A percentile compares a stretch with the other conserved stretches of the same genome.
Conservation (phyloP, 2,888 invertebrate genomes). For the Ophioninae sp. region DNA sequence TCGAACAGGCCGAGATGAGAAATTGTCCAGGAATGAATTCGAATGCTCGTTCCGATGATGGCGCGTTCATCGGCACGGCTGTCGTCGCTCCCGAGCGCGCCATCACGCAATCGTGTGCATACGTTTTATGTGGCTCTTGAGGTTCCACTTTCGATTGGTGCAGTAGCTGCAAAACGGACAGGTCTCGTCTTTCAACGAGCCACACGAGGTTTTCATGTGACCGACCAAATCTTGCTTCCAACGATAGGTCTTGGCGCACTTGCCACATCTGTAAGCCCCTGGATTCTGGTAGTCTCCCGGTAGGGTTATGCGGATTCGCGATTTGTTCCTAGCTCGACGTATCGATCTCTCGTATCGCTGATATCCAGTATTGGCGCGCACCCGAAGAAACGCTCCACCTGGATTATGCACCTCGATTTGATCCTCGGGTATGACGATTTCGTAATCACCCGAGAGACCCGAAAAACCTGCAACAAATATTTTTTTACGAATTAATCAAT, state of each 20-base stretch:
- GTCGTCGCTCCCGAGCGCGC: neutral
- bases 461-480: conserved; percentile 70
- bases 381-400: conserved; percentile 41
- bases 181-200: conserved; percentile 71
- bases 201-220: conserved; percentile 75
- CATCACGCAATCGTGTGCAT: conserved; percentile 65
- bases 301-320: conserved; percentile 20
- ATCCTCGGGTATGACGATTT: conserved; percentile 56
- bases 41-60: neutral
- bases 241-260: conserved; percentile 70
- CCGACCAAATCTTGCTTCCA: conserved; percentile 73
- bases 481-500: conserved; percentile 52
- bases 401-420: conserved; percentile 36
- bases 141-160: conserved; percentile 71
- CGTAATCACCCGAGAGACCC: conserved; percentile 69
- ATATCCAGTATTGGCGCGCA: conserved; percentile 38
- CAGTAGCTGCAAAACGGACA: conserved; percentile 76
- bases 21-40: neutral
- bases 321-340: conserved; percentile 22
- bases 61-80: neutral
- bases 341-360: conserved; percentile 17
- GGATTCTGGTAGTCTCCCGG: neutral
- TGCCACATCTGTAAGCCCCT: conserved; percentile 68
- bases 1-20: neutral
- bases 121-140: conserved; percentile 71